A percentile compares a stretch with the other conserved stretches of the same genome.
phyloP scores from a whole-genome alignment of 2,888 invertebrate genomes.

The Hermaeophaga mercurialis region DNA sequence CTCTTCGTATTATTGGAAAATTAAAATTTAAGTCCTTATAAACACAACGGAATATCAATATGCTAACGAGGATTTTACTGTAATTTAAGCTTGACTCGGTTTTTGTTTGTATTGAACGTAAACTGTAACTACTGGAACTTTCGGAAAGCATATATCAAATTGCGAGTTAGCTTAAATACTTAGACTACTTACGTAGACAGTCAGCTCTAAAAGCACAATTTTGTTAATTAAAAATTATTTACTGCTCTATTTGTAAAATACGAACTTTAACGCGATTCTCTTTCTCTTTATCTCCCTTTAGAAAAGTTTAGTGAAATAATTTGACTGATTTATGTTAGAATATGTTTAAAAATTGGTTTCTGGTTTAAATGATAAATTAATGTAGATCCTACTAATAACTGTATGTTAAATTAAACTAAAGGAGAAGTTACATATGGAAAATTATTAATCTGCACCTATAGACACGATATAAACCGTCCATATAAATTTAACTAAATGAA shows the following conservation, averaged over 20 bases:
- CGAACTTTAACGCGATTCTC: not conserved
- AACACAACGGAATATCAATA: not conserved
- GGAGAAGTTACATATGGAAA: no score
- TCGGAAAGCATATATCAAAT: slow-evolving; percentile 27
- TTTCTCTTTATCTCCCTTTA: no score
- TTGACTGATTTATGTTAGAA: no score
- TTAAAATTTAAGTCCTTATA: not conserved
- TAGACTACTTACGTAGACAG: slow-evolving; percentile 26
- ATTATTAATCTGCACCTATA: no score
- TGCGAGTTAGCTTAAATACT: slow-evolving; percentile 24
- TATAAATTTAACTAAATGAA: no score
- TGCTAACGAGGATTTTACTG: not conserved
- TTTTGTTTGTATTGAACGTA: slow-evolving; percentile 27
- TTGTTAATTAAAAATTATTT: slow-evolving; percentile 33
- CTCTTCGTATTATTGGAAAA: not conserved
- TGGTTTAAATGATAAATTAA: no score
- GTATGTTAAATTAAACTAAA: no score
- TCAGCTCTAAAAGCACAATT: slow-evolving; percentile 28
- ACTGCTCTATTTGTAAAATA: not conserved
- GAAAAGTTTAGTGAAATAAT: no score
- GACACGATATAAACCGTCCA: no score
- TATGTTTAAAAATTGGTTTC: no score
- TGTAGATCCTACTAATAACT: no score
- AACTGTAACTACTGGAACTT: slow-evolving; percentile 25
- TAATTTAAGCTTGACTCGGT: slow-evolving; percentile 11